Base-by-base conservation (phyloP, 2,113 vertebrate genomes). In the Orthonyx spaldingii region DNA sequence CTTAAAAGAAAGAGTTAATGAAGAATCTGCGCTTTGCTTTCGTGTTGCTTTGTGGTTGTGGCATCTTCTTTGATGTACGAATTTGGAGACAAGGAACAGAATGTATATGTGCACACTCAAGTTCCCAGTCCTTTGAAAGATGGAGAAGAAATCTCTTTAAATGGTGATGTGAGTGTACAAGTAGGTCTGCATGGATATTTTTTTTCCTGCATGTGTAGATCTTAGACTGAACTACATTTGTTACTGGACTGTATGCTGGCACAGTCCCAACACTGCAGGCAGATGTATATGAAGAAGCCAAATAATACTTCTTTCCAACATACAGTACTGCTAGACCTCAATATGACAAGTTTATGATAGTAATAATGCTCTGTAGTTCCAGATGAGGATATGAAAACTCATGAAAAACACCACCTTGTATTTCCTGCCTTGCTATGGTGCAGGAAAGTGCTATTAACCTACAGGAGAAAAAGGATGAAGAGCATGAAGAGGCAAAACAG, bases 171-270 rank as follows among this genome's bases (percentile, higher is more conserved):
- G 27, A 57, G 20, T 3, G 0, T 70, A 61, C 0, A 1, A 92
- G 50, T 75, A 81, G 72, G 32, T 88, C 83, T 69, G 60, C 26
- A 3, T 37, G 20, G 44, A 8, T 49, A 9, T 56, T 39, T 76
- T 79, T 66, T 65, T 24, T 27, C 32, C 53, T 35, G 23, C 32
- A 27, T 56, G 26, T 84, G 50, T 49, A 81, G 64, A 60, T 84
- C 44, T 92, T 64, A 65, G 65, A 68, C 72, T 74, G 35, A 92
- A 71, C 44, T 89, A 44, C 0, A 1, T 84, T 90, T 87, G 57
- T 94, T 79, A 55, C 52, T 84, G 80, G 69, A 35, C 90, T 88
- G 90, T 90, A 84, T 94, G 76, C 88, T 97, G 96, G 94, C 92
- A 65, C 42, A n/a, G 26, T 46, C 69, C 90, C 96, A 96, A 18